A percentile compares a stretch with the other conserved stretches of the same genome.
Evolutionary conservation across 2,797 vertebrate species (phyloP).

Genomic region (Calcarius lapponicus): DNA sequence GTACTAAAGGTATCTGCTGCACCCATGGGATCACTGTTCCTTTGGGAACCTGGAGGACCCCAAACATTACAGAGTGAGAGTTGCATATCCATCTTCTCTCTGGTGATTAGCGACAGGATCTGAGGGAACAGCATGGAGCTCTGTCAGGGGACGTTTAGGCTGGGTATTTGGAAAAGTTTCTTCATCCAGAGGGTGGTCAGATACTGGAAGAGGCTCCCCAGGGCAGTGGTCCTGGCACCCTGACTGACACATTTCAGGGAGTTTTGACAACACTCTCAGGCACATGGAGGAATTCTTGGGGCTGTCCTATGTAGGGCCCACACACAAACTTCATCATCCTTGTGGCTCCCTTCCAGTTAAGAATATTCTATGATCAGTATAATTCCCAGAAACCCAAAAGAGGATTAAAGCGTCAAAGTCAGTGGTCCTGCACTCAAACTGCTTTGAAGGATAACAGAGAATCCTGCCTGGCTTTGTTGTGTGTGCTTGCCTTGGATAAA

Average conservation of each 20-base stretch:
- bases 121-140: background rate
- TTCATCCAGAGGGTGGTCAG: background rate
- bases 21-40: background rate
- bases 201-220: background rate
- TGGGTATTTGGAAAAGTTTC: background rate
- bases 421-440: background rate
- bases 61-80: accelerated
- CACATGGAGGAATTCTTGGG: background rate
- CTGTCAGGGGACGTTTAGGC: background rate
- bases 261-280: background rate
- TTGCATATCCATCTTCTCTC: background rate
- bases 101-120: background rate
- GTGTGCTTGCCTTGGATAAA: background rate
- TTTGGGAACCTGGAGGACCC: background rate
- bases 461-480: background rate
- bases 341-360: background rate
- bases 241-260: background rate
- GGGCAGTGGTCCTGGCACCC: background rate
- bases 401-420: background rate
- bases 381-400: background rate
- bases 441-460: background rate
- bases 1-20: background rate
- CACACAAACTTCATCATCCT: background rate
- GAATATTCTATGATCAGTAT: background rate
- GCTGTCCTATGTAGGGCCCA: background rate